Percentiles rank a stretch among this genome's conserved stretches.
These are phyloP conservation scores for Eptatretus burgeri DNA, from an alignment of 2,113 vertebrate species.

Conservation along the genomic window DNA sequence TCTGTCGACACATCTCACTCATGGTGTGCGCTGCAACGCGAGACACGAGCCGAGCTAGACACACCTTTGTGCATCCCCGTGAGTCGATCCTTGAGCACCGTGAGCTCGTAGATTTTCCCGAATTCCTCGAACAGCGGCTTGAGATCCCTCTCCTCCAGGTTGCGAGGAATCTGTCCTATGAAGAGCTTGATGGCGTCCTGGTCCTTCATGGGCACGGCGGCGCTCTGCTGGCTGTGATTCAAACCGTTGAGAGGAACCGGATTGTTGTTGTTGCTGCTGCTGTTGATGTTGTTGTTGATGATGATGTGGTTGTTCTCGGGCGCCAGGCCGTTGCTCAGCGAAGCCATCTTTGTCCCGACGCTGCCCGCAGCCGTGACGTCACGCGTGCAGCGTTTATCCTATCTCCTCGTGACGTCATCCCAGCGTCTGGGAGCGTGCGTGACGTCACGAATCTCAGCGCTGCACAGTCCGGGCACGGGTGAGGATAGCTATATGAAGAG, in stretches of 20 bases:
- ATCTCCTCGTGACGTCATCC: too few species aligned
- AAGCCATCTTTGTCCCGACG: conserved; percentile 5
- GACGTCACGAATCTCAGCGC: too few species aligned
- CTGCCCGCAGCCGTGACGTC: conserved; percentile 5
- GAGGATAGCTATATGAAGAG: too few species aligned
- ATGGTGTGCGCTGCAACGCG: too few species aligned
- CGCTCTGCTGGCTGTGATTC: conserved; percentile 1
- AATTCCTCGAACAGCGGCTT: conserved; percentile 72
- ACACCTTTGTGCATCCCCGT: conserved; percentile 93
- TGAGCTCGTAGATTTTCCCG: conserved; percentile 73
- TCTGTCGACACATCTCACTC: too few species aligned
- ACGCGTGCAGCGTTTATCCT: not conserved
- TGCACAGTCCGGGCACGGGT: too few species aligned
- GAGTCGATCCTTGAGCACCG: conserved; percentile 87
- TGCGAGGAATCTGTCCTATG: conserved; percentile 67
- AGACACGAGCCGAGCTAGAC: conserved; percentile 3
- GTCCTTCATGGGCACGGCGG: conserved; percentile 43
- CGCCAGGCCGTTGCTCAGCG: conserved; percentile 6
- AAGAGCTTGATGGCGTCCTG: conserved; percentile 87
- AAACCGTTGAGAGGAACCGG: not conserved
- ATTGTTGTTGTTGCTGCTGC: not conserved
- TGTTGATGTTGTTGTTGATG: not conserved
- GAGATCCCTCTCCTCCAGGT: conserved; percentile 69
- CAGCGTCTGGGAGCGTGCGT: too few species aligned
- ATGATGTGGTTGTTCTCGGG: conserved; percentile 1